These are phyloP conservation scores for Camarhynchus parvulus DNA, from an alignment of 2,113 vertebrate genomes.

Conservation along the genomic window DNA sequence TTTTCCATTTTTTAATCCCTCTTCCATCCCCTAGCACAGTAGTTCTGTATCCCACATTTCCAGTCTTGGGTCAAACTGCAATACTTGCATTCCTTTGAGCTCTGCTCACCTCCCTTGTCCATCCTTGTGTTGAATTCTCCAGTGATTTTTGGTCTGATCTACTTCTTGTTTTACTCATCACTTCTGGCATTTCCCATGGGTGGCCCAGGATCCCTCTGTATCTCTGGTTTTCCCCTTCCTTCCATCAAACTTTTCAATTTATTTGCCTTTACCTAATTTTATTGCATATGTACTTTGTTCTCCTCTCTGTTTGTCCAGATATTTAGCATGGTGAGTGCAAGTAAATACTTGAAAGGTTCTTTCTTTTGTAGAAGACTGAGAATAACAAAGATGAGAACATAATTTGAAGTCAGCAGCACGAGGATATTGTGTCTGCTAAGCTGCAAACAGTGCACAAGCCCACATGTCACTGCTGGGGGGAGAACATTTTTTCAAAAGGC, in stretches of 20 bases:
- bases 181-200: neutral
- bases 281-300: neutral
- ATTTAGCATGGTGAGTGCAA: neutral
- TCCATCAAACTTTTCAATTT: neutral
- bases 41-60: neutral
- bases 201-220: neutral
- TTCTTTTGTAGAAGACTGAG: neutral
- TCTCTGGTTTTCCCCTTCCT: neutral
- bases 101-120: neutral
- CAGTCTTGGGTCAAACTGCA: neutral
- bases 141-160: neutral
- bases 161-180: neutral
- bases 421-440: constrained; percentile 34
- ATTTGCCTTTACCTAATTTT: neutral
- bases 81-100: neutral
- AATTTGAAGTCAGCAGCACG: neutral
- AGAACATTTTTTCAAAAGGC: neutral
- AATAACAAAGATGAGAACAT: neutral
- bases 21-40: neutral
- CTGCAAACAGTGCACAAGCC: constrained; percentile 9
- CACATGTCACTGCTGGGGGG: neutral
- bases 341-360: neutral
- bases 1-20: fast-evolving
- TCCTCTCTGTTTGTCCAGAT: neutral
- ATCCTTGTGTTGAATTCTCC: neutral